phyloP scores from a whole-genome alignment of 2,113 vertebrate genomes.

The Cyanoramphus novaezelandiae region DNA sequence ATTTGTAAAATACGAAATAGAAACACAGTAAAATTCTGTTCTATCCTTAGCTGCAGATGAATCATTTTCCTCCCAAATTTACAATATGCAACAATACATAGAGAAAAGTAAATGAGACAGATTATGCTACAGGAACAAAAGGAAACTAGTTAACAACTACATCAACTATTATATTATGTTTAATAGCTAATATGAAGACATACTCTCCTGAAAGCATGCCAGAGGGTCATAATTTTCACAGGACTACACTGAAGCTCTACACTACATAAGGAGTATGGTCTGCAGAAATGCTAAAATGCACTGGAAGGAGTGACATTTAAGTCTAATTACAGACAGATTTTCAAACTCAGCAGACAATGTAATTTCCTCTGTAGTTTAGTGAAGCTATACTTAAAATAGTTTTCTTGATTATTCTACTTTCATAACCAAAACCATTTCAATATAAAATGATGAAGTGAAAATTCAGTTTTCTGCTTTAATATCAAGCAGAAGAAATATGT shows the following conservation, averaged over 20 bases:
- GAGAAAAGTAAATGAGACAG: not conserved
- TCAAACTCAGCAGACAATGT: constrained; percentile 27
- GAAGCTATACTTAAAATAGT: constrained; percentile 14
- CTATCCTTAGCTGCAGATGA: not conserved
- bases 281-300: not conserved
- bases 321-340: constrained; percentile 1
- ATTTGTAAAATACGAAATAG: not conserved
- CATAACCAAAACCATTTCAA: constrained; percentile 2
- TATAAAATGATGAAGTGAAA: constrained; percentile 20
- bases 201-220: not conserved
- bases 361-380: constrained; percentile 29
- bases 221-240: not conserved
- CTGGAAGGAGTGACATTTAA: not conserved
- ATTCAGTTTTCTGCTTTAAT: constrained; percentile 42
- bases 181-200: not conserved
- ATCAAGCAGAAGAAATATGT: not conserved
- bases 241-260: not conserved
- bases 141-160: not conserved
- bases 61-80: not conserved
- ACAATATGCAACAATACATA: not conserved
- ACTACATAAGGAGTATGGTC: not conserved
- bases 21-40: not conserved
- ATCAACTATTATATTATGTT: not conserved
- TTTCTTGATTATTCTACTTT: constrained; percentile 8
- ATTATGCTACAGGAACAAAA: not conserved